phyloP scores from a whole-genome alignment of 2,113 vertebrate species.

The Eudyptes chrysolophus region DNA sequence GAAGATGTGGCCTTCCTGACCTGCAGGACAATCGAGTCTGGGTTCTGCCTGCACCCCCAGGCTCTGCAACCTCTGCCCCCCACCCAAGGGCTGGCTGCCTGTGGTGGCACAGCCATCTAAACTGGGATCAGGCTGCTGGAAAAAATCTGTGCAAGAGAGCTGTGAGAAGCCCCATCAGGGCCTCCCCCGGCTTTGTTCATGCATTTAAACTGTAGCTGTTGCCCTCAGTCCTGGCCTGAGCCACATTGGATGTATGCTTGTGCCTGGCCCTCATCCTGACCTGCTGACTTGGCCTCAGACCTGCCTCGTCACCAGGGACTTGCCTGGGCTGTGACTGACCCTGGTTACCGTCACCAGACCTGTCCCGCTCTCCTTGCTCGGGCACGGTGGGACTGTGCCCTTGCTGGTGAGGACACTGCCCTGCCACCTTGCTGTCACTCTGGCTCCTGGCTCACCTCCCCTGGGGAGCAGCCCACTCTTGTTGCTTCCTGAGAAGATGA shows the following conservation, averaged over 20 bases:
- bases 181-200: not conserved
- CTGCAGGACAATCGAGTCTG: not conserved
- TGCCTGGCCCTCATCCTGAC: not conserved
- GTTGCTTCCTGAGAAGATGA: not conserved
- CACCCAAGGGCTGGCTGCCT: not conserved
- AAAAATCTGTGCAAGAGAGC: not conserved
- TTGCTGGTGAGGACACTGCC: not conserved
- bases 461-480: not conserved
- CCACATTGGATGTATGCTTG: not conserved
- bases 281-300: not conserved
- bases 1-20: not conserved
- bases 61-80: not conserved
- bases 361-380: not conserved
- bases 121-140: not conserved
- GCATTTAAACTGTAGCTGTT: not conserved
- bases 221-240: not conserved
- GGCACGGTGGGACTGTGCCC: not conserved
- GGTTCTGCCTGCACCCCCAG: rapidly evolving
- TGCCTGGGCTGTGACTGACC: not conserved
- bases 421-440: not conserved
- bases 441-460: not conserved
- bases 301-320: not conserved
- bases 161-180: not conserved
- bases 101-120: not conserved
- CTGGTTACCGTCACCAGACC: not conserved